Conservation (phyloP, 2,888 invertebrate species). For the Esperia sulphurella region DNA sequence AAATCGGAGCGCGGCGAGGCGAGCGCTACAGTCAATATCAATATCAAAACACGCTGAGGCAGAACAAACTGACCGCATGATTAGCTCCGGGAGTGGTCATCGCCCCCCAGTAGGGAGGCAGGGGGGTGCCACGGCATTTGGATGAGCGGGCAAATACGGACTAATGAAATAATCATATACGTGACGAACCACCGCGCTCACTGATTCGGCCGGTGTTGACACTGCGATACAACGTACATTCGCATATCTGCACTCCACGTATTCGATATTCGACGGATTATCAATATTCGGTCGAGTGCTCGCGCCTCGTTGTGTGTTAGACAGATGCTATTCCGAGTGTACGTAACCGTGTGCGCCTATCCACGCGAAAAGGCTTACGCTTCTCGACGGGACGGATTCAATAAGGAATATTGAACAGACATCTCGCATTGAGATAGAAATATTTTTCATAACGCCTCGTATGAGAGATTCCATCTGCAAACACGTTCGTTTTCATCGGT, state of each 20-base stretch:
- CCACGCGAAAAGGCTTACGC: constrained; percentile 43
- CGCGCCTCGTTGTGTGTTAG: constrained; percentile 38
- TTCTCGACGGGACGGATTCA: constrained; percentile 12
- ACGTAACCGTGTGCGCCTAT: constrained; percentile 36
- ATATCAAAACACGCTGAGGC: constrained; percentile 79
- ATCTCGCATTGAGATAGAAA: constrained; percentile 15
- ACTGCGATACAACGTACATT: constrained; percentile 26
- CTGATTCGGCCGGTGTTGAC: constrained; percentile 61
- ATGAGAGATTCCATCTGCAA: constrained; percentile 8
- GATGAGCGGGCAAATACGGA: constrained; percentile 73
- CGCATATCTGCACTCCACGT: constrained; percentile 23
- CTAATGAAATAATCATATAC: constrained; percentile 80
- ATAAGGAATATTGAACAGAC: constrained; percentile 19
- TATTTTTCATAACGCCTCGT: constrained; percentile 5
- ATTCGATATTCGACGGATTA: constrained; percentile 40
- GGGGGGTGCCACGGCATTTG: constrained; percentile 57
- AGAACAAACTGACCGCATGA: constrained; percentile 79
- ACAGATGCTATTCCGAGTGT: constrained; percentile 11
- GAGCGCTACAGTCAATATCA: constrained; percentile 75
- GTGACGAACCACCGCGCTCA: constrained; percentile 64
- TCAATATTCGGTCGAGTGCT: constrained; percentile 54
- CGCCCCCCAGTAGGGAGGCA: constrained; percentile 45
- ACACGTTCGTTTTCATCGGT: constrained; percentile 4
- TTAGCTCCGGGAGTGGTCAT: constrained; percentile 76
- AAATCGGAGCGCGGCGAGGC: constrained; percentile 74